Conservation (phyloP, 64 coral and sea anemone species). For the Montipora capricornis region DNA sequence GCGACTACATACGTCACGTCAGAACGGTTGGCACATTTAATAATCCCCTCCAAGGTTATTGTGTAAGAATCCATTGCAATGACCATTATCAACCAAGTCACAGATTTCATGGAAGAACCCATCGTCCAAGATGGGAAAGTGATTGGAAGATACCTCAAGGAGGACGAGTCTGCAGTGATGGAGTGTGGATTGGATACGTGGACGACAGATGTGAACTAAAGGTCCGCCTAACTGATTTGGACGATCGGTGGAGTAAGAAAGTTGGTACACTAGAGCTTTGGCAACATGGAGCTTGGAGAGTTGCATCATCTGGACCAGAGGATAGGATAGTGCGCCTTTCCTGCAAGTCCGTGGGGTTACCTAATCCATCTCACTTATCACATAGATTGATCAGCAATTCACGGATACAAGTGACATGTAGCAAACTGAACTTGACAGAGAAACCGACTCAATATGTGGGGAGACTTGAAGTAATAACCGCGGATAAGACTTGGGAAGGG, state of each 20-base stretch:
- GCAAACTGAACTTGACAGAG: not conserved
- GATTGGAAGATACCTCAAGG: too few species aligned
- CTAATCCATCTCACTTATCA: not conserved
- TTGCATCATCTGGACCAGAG: not conserved
- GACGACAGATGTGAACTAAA: slow-evolving; percentile 18
- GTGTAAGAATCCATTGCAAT: slow-evolving; percentile 36
- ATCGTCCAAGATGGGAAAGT: not conserved
- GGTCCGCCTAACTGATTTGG: not conserved
- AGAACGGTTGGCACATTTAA: slow-evolving; percentile 18
- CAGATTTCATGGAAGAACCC: not conserved
- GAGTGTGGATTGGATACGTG: slow-evolving; percentile 32
- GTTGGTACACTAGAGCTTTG: not conserved
- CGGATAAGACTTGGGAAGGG: not conserved
- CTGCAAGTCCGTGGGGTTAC: slow-evolving; percentile 10
- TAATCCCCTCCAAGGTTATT: slow-evolving; percentile 44
- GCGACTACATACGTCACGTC: slow-evolving; percentile 9
- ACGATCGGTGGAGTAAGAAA: slow-evolving; percentile 23
- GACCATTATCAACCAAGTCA: slow-evolving; percentile 23
- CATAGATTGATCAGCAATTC: not conserved
- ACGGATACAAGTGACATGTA: not conserved
- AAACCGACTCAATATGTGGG: slow-evolving; percentile 16
- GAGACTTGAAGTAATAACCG: slow-evolving; percentile 39
- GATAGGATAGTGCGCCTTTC: not conserved
- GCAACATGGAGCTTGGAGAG: slow-evolving; percentile 6
- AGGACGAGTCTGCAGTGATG: too few species aligned